Conservation (phyloP, 2,888 invertebrate genomes). For the Chouioia cunea region DNA sequence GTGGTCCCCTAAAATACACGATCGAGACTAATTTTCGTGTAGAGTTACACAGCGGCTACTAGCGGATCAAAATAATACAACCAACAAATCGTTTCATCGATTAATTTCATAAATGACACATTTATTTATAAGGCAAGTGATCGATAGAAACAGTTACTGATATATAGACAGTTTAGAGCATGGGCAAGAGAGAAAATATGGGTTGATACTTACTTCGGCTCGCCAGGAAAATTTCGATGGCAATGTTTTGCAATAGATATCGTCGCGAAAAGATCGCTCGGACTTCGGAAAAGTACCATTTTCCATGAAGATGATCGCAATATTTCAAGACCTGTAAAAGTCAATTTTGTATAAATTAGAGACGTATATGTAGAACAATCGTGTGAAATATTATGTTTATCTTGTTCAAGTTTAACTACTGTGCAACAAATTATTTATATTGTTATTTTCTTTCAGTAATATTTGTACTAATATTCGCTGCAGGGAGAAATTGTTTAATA, state of each 20-base stretch:
- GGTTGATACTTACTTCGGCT: slow-evolving; percentile 87
- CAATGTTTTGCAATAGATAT: slow-evolving; percentile 96
- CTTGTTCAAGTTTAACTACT: no score
- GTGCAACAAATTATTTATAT: not conserved
- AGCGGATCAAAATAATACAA: slow-evolving; percentile 52
- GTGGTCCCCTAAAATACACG: slow-evolving; percentile 42
- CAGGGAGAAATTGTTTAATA: no score
- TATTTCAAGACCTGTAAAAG: slow-evolving; percentile 90
- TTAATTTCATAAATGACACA: no score
- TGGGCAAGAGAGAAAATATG: not conserved
- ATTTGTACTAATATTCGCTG: no score
- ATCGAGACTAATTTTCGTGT: not conserved
- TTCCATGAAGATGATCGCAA: slow-evolving; percentile 98
- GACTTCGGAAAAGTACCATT: slow-evolving; percentile 99
- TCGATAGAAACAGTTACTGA: no score
- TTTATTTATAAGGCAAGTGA: no score
- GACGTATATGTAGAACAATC: not conserved
- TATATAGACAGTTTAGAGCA: not conserved
- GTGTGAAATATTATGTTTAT: not conserved
- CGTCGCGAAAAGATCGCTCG: slow-evolving; percentile 98
- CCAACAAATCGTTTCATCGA: not conserved
- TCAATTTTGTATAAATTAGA: no score
- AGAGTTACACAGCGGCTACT: slow-evolving; percentile 51
- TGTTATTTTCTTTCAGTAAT: not conserved
- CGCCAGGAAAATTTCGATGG: slow-evolving; percentile 98